Evolutionary conservation across 2,113 vertebrate genomes (phyloP), one percentile per base, ranked within the genome.

Genomic region (Irena cyanogastra): DNA sequence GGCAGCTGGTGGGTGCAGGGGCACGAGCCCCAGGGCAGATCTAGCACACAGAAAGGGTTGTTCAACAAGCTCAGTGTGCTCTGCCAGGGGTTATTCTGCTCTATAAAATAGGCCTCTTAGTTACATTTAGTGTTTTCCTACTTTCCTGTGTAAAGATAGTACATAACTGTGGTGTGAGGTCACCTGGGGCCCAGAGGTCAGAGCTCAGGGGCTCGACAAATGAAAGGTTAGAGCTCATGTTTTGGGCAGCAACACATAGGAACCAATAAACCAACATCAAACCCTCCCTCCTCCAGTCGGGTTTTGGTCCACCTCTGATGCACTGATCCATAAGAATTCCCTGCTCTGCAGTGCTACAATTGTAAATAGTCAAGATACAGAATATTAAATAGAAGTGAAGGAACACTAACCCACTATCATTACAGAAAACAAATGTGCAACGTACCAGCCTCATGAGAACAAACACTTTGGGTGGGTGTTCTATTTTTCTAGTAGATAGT

Each of bases 221-320:
- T 44, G 39, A 61, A 52, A 95, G 41, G 53, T 61, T 49, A 76
- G 68, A 80, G 26, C 42, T 76, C 41, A 63, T 28, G 8, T 69
- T 83, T 92, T 83, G 63, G n/a, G 23, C 76, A 94, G 41, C 20
- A 66, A 26, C 33, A 52, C 35, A 31, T 2, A 61, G 68, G 64
- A 85, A 79, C 11, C 45, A 80, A 57, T 19, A 90, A 75, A 75
- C 16, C 41, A 53, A 42, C 66, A 44, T 39, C 63, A 86, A 88
- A 17, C 0, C 5, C 16, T 4, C 2, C 42, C 5, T 8, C 39
- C 19, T 5, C 5, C 10, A 37, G 17, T 1, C 70, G 27, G 30
- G 28, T 59, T 87, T 91, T 78, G 21, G 61, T 39, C 52, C 14
- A 31, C 10, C 11, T 79, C 70, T 88, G 49, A 69, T 53, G 41